Evolutionary conservation across 2,113 vertebrate genomes (phyloP), one percentile per base, ranked within the genome.

Genomic region (Esox niger): DNA sequence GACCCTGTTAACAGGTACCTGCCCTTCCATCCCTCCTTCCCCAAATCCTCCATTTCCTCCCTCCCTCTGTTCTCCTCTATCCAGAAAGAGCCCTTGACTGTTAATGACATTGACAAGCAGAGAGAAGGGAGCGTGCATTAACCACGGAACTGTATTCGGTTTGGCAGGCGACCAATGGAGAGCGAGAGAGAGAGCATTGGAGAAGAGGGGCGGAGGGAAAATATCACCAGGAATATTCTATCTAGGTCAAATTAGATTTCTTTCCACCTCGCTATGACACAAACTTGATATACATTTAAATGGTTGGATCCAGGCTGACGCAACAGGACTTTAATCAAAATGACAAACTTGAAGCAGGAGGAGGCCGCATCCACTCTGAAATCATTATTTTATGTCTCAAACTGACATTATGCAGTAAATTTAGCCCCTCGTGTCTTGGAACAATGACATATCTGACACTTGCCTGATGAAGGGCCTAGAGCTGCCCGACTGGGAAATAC

Each of bases 1-100:
- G 81, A 88, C 78, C 81, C 74, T 84, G 78, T 77, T 84, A 79
- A 58, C 20, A 8, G 64, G 65, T 46, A 57, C 9, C n/a, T 23
- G 46, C 62, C 25, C 54, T 11, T 25, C 54, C 54, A 25, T 25
- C 25, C 25, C 25, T 26, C 54, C 54, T 13, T 11, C 25, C 54
- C 54, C 15, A 25, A 6, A 17, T 27, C 54, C 25, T 23, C 29
- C 30, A 17, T 66, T 23, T 30, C n/a, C 20, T 75, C 72, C 75
- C 52, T 30, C 17, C 35, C 9, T 55, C 32, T 13, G 25, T 30
- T 49, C 26, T 56, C 27, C 20, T 65, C 15, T 23, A 11, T 31
- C 46, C 25, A 55, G 71, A 64, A 58, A 82, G 71, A 73, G 49
- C 43, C 66, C 64, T 77, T 56, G 54, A 71, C 68, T 68, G 62